Evolutionary conservation across 2,888 invertebrate species (phyloP).

Genomic region (Spodoptera picta): DNA sequence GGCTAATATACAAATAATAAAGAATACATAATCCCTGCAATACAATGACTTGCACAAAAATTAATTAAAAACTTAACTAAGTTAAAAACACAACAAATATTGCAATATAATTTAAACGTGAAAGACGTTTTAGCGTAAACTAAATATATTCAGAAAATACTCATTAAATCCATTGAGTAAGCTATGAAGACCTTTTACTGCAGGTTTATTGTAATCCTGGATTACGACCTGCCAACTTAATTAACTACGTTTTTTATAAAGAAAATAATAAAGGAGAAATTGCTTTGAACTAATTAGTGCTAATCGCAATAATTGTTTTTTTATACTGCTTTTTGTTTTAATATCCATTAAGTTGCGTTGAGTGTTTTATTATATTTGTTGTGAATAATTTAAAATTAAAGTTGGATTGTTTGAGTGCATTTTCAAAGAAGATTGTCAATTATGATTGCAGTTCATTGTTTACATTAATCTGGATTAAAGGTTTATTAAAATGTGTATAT

Average conservation of each 20-base stretch:
- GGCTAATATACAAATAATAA: no score
- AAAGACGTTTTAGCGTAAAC: constrained; percentile 40
- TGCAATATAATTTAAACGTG: constrained; percentile 43
- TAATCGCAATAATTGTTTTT: constrained; percentile 32
- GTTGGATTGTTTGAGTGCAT: no score
- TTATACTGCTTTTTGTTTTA: constrained; percentile 15
- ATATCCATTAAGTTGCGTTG: background rate
- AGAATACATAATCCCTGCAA: no score
- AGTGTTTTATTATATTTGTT: background rate
- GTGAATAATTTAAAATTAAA: background rate
- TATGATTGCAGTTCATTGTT: no score
- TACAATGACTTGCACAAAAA: constrained; percentile 1
- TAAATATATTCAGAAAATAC: constrained; percentile 63
- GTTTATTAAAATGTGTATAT: no score
- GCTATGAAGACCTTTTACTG: constrained; percentile 62
- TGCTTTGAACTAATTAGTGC: constrained; percentile 29
- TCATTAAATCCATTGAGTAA: constrained; percentile 66
- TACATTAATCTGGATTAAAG: no score
- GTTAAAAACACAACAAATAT: constrained; percentile 14
- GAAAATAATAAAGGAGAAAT: constrained; percentile 51
- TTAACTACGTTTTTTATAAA: constrained; percentile 53
- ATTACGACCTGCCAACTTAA: constrained; percentile 55
- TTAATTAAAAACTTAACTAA: constrained; percentile 25
- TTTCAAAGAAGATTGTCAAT: no score
- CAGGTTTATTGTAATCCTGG: constrained; percentile 64